Conservation (phyloP, 35 echinoderm and acorn worm species). For the Chiridota heheva region DNA sequence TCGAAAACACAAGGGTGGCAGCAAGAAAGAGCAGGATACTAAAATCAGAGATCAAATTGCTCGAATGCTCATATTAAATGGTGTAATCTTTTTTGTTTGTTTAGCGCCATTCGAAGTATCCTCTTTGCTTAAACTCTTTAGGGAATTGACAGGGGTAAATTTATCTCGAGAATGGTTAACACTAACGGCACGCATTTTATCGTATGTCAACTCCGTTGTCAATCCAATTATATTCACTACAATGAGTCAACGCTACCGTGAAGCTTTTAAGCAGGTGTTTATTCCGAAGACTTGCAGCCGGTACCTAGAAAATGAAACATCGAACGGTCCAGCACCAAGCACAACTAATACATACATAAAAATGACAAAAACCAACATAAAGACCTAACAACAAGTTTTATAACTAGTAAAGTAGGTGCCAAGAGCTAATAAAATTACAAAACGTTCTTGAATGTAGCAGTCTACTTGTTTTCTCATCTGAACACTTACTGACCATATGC, state of each 20-base stretch:
- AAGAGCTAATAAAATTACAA: too few species aligned
- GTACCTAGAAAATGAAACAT: neutral
- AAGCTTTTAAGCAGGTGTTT: constrained; percentile 77
- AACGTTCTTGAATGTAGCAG: too few species aligned
- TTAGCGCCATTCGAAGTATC: constrained; percentile 83
- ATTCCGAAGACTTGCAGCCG: constrained; percentile 16
- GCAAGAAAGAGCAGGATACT: constrained; percentile 60
- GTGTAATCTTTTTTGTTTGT: constrained; percentile 84
- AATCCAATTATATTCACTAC: constrained; percentile 92
- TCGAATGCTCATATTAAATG: constrained; percentile 84
- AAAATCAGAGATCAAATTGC: constrained; percentile 77
- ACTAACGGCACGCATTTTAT: constrained; percentile 35
- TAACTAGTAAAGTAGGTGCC: too few species aligned
- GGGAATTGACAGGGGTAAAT: neutral
- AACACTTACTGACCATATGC: too few species aligned
- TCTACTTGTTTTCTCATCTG: too few species aligned
- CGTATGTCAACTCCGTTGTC: constrained; percentile 83
- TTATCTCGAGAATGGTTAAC: constrained; percentile 9
- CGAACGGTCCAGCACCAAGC: constrained; percentile 17
- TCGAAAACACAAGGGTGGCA: constrained; percentile 39
- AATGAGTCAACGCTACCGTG: constrained; percentile 78
- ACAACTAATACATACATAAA: constrained; percentile 39
- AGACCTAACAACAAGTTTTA: too few species aligned
- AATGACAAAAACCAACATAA: constrained; percentile 55
- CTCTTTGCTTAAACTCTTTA: constrained; percentile 68